A percentile compares a stretch with the other conserved stretches of the same genome.
Conservation (phyloP, 2,888 invertebrate species). For the Endotricha flammealis region DNA sequence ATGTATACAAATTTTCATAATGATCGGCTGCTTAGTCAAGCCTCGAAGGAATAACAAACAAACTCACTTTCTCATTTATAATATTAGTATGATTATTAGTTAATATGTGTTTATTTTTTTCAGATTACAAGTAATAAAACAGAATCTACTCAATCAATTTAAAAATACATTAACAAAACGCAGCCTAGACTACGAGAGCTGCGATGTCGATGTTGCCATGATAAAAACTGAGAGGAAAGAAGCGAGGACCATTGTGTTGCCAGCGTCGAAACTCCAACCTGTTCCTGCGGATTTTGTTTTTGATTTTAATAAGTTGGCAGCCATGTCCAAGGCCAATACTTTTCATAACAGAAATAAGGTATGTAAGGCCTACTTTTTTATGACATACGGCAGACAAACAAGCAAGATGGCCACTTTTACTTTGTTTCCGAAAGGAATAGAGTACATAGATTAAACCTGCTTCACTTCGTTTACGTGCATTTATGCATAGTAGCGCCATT, state of each 20-base stretch:
- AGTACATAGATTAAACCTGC: too few species aligned
- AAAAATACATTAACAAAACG: conserved; percentile 29
- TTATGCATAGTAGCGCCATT: too few species aligned
- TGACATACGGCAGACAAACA: not conserved
- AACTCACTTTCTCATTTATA: too few species aligned
- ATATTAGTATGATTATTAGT: too few species aligned
- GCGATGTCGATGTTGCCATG: conserved; percentile 16
- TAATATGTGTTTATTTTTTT: conserved; percentile 18
- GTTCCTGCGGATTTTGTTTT: conserved; percentile 54
- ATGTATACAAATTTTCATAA: too few species aligned
- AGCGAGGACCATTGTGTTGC: conserved; percentile 45
- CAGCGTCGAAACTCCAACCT: conserved; percentile 62
- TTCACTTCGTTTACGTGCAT: too few species aligned
- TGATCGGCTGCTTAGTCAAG: too few species aligned
- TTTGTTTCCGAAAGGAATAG: not conserved
- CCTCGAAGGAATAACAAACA: too few species aligned
- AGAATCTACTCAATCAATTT: conserved; percentile 32
- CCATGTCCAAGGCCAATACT: conserved; percentile 16
- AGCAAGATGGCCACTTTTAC: not conserved
- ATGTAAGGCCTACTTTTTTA: not conserved
- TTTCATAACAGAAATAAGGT: conserved; percentile 20
- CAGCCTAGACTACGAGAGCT: conserved; percentile 34
- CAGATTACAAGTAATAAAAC: conserved; percentile 44
- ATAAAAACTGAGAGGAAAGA: conserved; percentile 8
- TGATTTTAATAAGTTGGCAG: conserved; percentile 33